These are phyloP conservation scores for Atta colombica DNA, from an alignment of 1,140 invertebrate genomes.

Conservation along the genomic window DNA sequence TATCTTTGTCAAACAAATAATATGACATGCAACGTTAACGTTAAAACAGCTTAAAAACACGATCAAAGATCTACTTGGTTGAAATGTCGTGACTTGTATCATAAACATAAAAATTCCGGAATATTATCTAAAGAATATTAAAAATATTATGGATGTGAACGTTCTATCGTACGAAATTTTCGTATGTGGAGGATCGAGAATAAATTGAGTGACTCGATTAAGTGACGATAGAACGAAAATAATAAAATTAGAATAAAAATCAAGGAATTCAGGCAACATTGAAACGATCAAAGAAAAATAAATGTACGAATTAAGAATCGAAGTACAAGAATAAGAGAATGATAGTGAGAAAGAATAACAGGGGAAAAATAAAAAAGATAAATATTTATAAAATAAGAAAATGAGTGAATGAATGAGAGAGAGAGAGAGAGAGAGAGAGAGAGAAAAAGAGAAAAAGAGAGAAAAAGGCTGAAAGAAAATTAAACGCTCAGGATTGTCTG, in stretches of 20 bases:
- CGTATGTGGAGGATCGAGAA: constrained; percentile 65
- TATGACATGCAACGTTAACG: constrained; percentile 77
- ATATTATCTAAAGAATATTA: constrained; percentile 67
- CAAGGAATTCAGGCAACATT: constrained; percentile 82
- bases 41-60: constrained; percentile 72
- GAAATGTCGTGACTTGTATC: constrained; percentile 72
- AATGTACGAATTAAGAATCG: constrained; percentile 59
- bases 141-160: constrained; percentile 61
- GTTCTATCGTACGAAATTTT: constrained; percentile 67
- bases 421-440: constrained; percentile 23
- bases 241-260: constrained; percentile 67
- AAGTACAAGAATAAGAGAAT: constrained; percentile 16
- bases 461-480: constrained; percentile 80
- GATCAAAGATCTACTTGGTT: constrained; percentile 77
- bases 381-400: constrained; percentile 13
- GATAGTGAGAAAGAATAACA: constrained; percentile 20
- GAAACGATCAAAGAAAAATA: constrained; percentile 87
- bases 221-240: constrained; percentile 65
- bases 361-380: constrained; percentile 54
- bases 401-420: constrained; percentile 14
- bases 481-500: constrained; percentile 87
- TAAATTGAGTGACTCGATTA: constrained; percentile 72
- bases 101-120: constrained; percentile 71
- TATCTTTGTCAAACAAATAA: constrained; percentile 73
- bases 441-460: not conserved